Base-by-base conservation (phyloP, 2,888 invertebrate genomes). In the Trypoxylon attenuatum region DNA sequence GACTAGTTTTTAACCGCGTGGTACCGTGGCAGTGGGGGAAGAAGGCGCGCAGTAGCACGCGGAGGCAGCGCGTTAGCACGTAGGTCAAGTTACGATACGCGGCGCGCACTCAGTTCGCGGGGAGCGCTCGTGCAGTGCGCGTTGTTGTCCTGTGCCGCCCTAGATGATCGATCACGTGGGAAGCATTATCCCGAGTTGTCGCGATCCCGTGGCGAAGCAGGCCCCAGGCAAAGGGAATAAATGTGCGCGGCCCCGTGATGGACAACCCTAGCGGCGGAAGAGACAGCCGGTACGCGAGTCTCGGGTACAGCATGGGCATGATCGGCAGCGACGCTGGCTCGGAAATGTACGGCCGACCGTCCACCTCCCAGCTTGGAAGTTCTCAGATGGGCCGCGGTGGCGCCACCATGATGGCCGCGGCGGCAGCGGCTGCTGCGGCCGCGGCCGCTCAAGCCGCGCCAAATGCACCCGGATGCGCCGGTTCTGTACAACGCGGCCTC, bases 261-360 rank as follows among this genome's bases (percentile, higher is more conserved):
- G 95, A 95, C 92, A 92, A 93, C 89, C 93, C 94, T 89, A 93
- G 94, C 92, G 94, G 94, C 91, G 91, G 91, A 88, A 92, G 94
- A 90, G 95, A 94, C 91, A 92, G 94, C 92, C 94, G 95, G 89
- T 95, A 94, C 89, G 80, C 82, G 70, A 94, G 93, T 90, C 92
- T 94, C 89, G 93, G 94, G 87, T 95, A 95, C 89, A 92, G 93
- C 89, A 94, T 95, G 92, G 94, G 94, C 84, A 90, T 95, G 87
- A 91, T 94, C 83, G 90, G 91, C 81, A 92, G 93, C 83, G 95
- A 95, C 85, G 92, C 93, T 86, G 91, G 92, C 74, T 88, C 90
- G 68, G 95, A 95, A 85, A 93, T 95, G 88, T 95, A 95, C 88
- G 93, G 83, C 58, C 81, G 84, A 74, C 84, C 85, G 63, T 85